These are phyloP conservation scores for Acleris laterana DNA, from an alignment of 2,888 invertebrate genomes.

Conservation along the genomic window DNA sequence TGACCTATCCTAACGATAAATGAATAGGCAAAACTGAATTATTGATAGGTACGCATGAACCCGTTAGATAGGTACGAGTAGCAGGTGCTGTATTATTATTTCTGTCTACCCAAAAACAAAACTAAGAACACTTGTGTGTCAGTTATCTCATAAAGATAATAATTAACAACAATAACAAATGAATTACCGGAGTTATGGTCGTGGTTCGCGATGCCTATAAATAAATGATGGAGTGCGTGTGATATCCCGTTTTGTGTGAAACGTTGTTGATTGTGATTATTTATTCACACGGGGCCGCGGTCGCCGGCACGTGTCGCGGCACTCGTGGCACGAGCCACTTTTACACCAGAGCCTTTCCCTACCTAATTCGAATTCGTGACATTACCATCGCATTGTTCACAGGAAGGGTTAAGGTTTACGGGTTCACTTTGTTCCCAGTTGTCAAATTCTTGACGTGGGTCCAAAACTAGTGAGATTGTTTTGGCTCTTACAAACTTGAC, in stretches of 20 bases:
- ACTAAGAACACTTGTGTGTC: background rate
- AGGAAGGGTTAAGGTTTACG: conserved; percentile 51
- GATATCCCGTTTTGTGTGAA: conserved; percentile 33
- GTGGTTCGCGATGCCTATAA: conserved; percentile 23
- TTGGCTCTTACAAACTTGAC: conserved; percentile 29
- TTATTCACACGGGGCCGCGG: conserved; percentile 57
- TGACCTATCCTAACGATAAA: too few species aligned
- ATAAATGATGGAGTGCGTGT: conserved; percentile 35
- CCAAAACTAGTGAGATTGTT: conserved; percentile 6
- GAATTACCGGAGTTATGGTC: conserved; percentile 6
- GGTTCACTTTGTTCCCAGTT: conserved; percentile 48
- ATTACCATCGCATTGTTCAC: conserved; percentile 54
- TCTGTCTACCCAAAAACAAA: background rate
- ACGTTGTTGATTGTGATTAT: conserved; percentile 49
- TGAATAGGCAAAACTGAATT: too few species aligned
- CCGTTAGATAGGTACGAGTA: background rate
- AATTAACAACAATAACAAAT: conserved; percentile 2
- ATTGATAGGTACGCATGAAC: too few species aligned
- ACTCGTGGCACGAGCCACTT: conserved; percentile 53
- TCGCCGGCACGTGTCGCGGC: conserved; percentile 55
- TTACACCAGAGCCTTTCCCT: conserved; percentile 51
- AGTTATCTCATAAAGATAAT: conserved; percentile 19
- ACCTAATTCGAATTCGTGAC: conserved; percentile 56
- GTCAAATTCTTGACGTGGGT: conserved; percentile 41
- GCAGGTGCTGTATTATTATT: background rate